These are phyloP conservation scores for Ciconia maguari DNA, from an alignment of 2,113 vertebrate species.

Conservation along the genomic window DNA sequence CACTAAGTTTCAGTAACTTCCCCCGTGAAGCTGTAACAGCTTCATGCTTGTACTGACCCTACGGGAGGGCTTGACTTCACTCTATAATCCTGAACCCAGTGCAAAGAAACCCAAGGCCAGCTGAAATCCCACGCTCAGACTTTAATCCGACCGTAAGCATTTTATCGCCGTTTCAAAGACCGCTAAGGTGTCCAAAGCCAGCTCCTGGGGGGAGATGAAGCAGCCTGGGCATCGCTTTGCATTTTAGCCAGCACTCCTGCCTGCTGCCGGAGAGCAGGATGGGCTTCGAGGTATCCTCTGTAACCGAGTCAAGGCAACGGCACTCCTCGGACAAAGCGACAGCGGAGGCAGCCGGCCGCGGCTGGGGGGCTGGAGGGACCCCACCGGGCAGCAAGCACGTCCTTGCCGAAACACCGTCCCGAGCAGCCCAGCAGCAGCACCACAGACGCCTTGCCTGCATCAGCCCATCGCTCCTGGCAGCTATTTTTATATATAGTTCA, in stretches of 20 bases:
- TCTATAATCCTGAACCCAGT: not conserved
- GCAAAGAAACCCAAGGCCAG: not conserved
- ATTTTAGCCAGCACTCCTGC: not conserved
- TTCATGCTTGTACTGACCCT: not conserved
- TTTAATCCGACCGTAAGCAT: not conserved
- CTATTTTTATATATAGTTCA: not conserved
- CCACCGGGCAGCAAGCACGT: accelerated
- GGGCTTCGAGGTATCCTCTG: not conserved
- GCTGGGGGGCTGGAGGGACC: not conserved
- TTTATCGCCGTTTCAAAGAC: not conserved
- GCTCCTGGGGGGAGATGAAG: not conserved
- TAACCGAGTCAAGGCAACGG: accelerated
- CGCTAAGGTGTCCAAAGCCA: accelerated
- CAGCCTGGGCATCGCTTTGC: not conserved
- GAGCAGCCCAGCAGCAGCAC: not conserved
- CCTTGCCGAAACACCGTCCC: not conserved
- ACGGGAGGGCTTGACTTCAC: not conserved
- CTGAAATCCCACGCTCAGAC: not conserved
- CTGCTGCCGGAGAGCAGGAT: not conserved
- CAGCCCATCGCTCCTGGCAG: not conserved
- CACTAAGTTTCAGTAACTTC: not conserved
- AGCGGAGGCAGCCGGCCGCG: accelerated
- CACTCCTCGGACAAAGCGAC: not conserved
- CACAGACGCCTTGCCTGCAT: not conserved
- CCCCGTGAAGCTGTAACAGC: not conserved